Conservation (phyloP, 2,113 vertebrate genomes). For the Phoxinus phoxinus region DNA sequence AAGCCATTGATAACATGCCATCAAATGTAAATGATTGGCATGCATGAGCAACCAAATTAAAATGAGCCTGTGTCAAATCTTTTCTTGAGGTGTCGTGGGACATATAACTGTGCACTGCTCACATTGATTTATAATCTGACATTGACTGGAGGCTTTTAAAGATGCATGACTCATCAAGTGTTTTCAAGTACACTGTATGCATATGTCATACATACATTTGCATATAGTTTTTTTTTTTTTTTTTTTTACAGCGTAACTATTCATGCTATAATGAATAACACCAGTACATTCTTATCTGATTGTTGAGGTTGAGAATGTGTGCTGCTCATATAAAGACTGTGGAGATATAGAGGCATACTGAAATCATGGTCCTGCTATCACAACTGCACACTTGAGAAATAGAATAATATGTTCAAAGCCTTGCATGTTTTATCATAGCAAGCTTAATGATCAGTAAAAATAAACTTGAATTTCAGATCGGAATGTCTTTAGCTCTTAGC, state of each 20-base stretch:
- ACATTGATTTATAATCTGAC: not conserved
- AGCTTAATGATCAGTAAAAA: conserved; percentile 3
- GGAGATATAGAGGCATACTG: not conserved
- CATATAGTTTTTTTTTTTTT: too few relatives aligned
- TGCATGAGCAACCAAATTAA: not conserved
- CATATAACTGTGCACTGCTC: not conserved
- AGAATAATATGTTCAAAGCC: not conserved
- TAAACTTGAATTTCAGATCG: not conserved
- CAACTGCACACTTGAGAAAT: not conserved
- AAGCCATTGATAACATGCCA: not conserved
- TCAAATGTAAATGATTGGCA: not conserved
- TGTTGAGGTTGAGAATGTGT: not conserved
- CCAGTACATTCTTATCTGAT: not conserved
- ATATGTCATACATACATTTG: too few relatives aligned
- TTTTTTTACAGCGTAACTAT: not conserved
- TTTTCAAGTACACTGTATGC: too few relatives aligned
- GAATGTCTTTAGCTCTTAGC: not conserved
- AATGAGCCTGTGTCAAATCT: not conserved
- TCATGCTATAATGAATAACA: not conserved
- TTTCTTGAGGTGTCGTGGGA: not conserved
- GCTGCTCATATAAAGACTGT: not conserved
- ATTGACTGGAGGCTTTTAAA: not conserved
- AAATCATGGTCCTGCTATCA: not conserved
- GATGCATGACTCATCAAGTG: not conserved
- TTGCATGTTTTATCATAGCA: not conserved